phyloP scores from a whole-genome alignment of 35 echinoderm and acorn worm genomes.

The Heliocidaris erythrogramma region DNA sequence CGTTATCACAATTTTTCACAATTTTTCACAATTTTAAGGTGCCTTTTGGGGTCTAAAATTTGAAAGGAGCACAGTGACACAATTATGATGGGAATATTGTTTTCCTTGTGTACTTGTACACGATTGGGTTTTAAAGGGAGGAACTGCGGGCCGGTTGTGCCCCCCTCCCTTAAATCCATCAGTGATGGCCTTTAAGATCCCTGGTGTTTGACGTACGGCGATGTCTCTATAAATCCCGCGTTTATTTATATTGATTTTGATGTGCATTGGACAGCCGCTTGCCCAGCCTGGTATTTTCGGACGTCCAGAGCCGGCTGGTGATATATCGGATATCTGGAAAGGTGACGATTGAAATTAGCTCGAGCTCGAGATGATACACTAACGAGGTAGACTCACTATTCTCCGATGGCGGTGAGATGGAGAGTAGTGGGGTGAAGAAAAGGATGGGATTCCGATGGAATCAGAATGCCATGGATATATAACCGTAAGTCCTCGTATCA shows the following conservation, averaged over 20 bases:
- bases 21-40: too few relatives aligned
- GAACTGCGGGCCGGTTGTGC: too few relatives aligned
- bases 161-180: neutral
- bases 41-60: too few relatives aligned
- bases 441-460: neutral
- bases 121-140: too few relatives aligned
- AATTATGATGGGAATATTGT: too few relatives aligned
- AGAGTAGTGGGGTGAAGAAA: neutral
- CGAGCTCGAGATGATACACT: neutral
- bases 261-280: neutral
- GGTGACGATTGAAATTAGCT: neutral
- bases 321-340: neutral
- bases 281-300: neutral
- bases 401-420: neutral
- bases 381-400: neutral
- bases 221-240: slow-evolving; percentile 9
- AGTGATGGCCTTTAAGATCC: neutral
- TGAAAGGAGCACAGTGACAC: too few relatives aligned
- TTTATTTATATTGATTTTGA: slow-evolving; percentile 20
- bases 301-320: neutral
- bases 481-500: neutral
- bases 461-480: neutral
- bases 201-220: neutral
- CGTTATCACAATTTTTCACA: too few relatives aligned
- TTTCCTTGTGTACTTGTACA: too few relatives aligned